These are phyloP conservation scores for Ailurus styani DNA, from an alignment of 2,113 vertebrate genomes.

Conservation along the genomic window DNA sequence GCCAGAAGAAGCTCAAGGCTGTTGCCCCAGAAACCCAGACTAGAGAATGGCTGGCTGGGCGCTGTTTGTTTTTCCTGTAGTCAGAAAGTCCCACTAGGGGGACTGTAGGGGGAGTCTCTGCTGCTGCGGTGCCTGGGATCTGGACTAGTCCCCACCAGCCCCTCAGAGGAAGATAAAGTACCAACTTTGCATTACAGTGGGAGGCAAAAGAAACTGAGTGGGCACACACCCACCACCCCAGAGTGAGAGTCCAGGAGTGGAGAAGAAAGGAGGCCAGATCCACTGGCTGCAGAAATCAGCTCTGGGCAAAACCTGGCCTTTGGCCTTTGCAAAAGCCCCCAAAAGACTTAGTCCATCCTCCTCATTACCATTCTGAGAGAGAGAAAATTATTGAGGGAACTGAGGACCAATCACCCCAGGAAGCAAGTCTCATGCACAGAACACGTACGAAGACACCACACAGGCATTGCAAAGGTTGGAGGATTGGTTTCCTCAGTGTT, in stretches of 20 bases:
- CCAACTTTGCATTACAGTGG: not conserved
- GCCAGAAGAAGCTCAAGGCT: conserved; percentile 61
- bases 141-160: not conserved
- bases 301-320: not conserved
- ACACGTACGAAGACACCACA: not conserved
- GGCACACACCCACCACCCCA: not conserved
- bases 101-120: not conserved
- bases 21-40: conserved; percentile 74
- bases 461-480: not conserved
- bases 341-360: not conserved
- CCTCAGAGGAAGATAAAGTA: not conserved
- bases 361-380: not conserved
- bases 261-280: not conserved
- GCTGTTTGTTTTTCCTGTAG: conserved; percentile 53
- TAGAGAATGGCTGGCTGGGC: conserved; percentile 34
- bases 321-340: not conserved
- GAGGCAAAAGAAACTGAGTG: not conserved
- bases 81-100: conserved; percentile 46
- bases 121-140: not conserved
- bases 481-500: conserved; percentile 31
- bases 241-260: not conserved
- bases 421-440: not conserved
- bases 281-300: not conserved
- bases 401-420: not conserved
- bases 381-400: not conserved